A percentile compares a stretch with the other conserved stretches of the same genome.
Evolutionary conservation across 1,140 invertebrate species (phyloP).

Genomic region (Nasonia giraulti): DNA sequence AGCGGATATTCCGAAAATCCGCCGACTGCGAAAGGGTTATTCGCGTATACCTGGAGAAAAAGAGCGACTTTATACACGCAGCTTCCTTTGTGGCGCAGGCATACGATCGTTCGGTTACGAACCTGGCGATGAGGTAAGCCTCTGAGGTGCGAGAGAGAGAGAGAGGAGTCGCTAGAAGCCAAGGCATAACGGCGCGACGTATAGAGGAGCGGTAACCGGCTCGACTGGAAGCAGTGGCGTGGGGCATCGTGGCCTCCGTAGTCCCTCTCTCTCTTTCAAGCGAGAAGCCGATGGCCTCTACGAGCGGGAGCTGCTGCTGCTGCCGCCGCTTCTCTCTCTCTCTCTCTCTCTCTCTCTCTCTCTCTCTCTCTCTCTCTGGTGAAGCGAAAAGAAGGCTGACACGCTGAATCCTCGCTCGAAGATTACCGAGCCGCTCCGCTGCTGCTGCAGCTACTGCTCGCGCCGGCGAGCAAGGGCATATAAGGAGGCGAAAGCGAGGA

Average conservation of each 20-base stretch:
- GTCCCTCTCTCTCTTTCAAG: constrained; percentile 10
- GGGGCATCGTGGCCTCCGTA: constrained; percentile 54
- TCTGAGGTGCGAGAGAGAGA: constrained; percentile 17
- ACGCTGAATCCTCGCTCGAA: constrained; percentile 10
- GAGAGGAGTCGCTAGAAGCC: constrained; percentile 26
- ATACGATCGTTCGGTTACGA: constrained; percentile 18
- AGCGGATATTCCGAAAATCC: not conserved
- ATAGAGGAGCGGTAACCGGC: constrained; percentile 68
- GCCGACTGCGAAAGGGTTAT: constrained; percentile 11
- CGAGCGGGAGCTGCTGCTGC: not conserved
- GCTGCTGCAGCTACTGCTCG: not conserved
- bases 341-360: constrained; percentile 13
- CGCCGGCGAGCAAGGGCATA: constrained; percentile 6
- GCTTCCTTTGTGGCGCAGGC: constrained; percentile 16
- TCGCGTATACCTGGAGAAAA: not conserved
- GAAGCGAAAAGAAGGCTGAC: constrained; percentile 9
- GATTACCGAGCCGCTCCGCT: not conserved
- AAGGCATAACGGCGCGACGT: constrained; percentile 64
- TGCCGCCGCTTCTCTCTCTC: not conserved
- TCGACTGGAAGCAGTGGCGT: constrained; percentile 68
- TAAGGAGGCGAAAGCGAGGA: constrained; percentile 28
- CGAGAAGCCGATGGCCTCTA: constrained; percentile 64
- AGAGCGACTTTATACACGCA: not conserved
- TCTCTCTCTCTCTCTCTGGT: not conserved
- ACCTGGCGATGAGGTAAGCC: constrained; percentile 41